phyloP scores from a whole-genome alignment of 2,113 vertebrate species.

The Myrmophylax atrothorax region DNA sequence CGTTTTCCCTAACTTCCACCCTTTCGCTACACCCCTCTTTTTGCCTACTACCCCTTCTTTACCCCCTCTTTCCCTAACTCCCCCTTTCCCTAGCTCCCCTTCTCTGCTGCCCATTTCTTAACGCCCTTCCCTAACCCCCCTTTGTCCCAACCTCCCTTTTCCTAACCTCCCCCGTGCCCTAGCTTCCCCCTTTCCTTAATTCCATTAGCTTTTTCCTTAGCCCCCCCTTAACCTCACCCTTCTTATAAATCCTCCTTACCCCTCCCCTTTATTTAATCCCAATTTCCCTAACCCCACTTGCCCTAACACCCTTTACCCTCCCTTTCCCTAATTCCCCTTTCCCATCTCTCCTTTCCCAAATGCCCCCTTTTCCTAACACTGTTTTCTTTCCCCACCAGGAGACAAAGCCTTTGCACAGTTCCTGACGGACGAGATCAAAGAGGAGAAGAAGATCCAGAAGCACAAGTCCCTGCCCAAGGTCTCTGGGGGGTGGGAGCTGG shows the following conservation, averaged over 20 bases:
- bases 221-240: rapidly evolving
- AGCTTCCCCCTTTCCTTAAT: not conserved
- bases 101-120: not conserved
- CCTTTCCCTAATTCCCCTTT: too few species aligned
- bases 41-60: not conserved
- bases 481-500: conserved; percentile 92
- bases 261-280: not conserved
- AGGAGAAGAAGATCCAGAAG: conserved; percentile 95
- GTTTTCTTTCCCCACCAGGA: conserved; percentile 22
- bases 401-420: conserved; percentile 94
- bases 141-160: not conserved
- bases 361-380: not conserved
- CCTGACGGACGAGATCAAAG: conserved; percentile 89
- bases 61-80: not conserved
- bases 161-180: too few species aligned
- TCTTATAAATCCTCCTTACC: not conserved
- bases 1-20: not conserved
- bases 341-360: not conserved
- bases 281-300: not conserved
- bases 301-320: too few species aligned
- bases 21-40: not conserved
- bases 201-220: not conserved
- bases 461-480: conserved; percentile 87
- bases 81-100: not conserved
- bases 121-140: not conserved